A percentile compares a stretch with the other conserved stretches of the same genome.
Evolutionary conservation across 2,888 invertebrate genomes (phyloP).

Genomic region (Lacanobia oleracea): DNA sequence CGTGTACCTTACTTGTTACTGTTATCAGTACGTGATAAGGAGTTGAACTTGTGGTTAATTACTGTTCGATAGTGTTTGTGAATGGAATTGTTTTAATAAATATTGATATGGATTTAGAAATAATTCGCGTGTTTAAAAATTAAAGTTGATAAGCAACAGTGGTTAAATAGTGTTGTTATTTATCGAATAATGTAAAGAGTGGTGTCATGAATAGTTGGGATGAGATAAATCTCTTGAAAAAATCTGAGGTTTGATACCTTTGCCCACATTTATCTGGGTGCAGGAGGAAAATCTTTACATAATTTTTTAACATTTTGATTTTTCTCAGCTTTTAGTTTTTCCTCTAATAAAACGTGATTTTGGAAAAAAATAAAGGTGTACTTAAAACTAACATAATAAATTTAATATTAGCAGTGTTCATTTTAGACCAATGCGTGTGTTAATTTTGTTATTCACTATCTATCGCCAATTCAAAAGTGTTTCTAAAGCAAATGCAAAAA

Average conservation of each 20-base stretch:
- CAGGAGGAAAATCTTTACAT: no score
- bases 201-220: background rate
- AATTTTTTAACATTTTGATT: no score
- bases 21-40: constrained; percentile 39
- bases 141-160: background rate
- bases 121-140: constrained; percentile 5
- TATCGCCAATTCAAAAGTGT: no score
- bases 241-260: background rate
- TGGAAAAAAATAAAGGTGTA: background rate
- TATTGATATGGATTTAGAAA: background rate
- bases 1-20: constrained; percentile 22
- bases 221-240: background rate
- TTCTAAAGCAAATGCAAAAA: background rate
- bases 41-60: constrained; percentile 48
- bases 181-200: background rate
- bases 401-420: no score
- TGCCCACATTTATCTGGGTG: background rate
- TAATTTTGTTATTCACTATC: no score
- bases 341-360: background rate
- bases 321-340: no score
- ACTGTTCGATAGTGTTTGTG: constrained; percentile 30
- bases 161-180: background rate
- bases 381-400: no score
- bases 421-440: no score
- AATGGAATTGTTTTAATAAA: constrained; percentile 24